These are phyloP conservation scores for Muscicapa comitata DNA, from an alignment of 2,797 vertebrate species.

Conservation along the genomic window DNA sequence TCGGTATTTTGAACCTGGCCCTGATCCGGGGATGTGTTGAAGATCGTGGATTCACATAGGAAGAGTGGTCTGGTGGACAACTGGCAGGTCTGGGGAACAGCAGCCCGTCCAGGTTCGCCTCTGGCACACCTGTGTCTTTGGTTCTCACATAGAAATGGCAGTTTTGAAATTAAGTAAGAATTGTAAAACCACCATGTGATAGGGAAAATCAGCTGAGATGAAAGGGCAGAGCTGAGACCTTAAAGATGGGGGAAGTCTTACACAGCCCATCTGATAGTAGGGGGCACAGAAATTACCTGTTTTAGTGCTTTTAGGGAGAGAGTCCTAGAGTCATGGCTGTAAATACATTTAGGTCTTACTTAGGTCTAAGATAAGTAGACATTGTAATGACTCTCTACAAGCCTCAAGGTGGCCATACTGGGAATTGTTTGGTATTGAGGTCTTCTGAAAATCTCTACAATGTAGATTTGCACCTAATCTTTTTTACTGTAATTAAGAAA, in stretches of 20 bases:
- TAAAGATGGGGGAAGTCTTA: neutral
- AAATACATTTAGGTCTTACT: neutral
- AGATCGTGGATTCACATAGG: neutral
- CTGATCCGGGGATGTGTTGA: neutral
- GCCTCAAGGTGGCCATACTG: neutral
- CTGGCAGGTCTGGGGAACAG: neutral
- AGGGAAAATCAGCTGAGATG: neutral
- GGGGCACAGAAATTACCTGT: neutral
- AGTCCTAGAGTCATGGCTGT: neutral
- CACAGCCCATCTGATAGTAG: neutral
- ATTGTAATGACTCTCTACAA: neutral
- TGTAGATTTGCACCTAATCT: neutral
- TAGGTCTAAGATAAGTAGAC: neutral
- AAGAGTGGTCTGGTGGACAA: neutral
- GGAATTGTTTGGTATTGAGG: neutral
- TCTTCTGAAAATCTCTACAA: neutral
- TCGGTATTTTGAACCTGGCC: neutral
- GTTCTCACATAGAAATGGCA: neutral
- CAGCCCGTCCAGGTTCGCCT: neutral
- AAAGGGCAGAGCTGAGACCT: neutral
- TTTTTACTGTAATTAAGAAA: neutral
- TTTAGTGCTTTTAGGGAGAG: neutral
- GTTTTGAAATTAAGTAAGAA: neutral
- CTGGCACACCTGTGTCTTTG: rapidly evolving
- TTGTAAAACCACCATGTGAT: rapidly evolving